Evolutionary conservation across 2,888 invertebrate genomes (phyloP), one percentile per base, ranked within the genome.

Genomic region (Tachina grossa): DNA sequence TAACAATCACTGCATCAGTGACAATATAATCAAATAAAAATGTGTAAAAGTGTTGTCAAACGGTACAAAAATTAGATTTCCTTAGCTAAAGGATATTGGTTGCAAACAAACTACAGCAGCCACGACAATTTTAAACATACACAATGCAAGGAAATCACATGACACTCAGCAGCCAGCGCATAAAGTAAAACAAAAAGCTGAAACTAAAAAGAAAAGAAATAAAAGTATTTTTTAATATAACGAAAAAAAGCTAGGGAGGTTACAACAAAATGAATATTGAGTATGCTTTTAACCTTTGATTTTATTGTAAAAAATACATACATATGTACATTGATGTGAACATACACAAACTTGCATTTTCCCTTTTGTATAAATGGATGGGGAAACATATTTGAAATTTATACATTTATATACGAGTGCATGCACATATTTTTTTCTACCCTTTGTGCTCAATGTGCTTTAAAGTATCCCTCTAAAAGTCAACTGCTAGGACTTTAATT

Each of bases 21-120:
- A 87, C 89, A 89, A 89, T 90, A 90, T 91, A 90, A 90, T 90
- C 91, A 91, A 90, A 90, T 90, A 90, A 91, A 90, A 90, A 90
- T 89, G 90, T 89, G 90, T 90, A 91, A 90, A 90, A 91, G 91
- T 91, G 89, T 91, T 90, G 91, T 91, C 91, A 91, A 91, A 91
- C 90, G 91, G 90, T 90, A 88, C 89, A 90, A 88, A 90, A 91
- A 90, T 90, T 91, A 90, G 90, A 90, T 90, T 90, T 91, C 88
- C 89, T 89, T 88, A 81, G 83, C 74, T 66, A 75, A 79, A 76
- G 81, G 78, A 82, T 82, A 82, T 79, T 82, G 75, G 76, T 55
- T 59, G 53, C 16, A 57, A 84, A 76, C 49, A 69, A 69, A 75
- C 53, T 22, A 76, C 22, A 55, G 31, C 43, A 66, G 41, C 22